Percentiles rank a stretch among this genome's conserved stretches.
These are phyloP conservation scores for Protonemura montana DNA, from an alignment of 2,888 invertebrate genomes.

Conservation along the genomic window DNA sequence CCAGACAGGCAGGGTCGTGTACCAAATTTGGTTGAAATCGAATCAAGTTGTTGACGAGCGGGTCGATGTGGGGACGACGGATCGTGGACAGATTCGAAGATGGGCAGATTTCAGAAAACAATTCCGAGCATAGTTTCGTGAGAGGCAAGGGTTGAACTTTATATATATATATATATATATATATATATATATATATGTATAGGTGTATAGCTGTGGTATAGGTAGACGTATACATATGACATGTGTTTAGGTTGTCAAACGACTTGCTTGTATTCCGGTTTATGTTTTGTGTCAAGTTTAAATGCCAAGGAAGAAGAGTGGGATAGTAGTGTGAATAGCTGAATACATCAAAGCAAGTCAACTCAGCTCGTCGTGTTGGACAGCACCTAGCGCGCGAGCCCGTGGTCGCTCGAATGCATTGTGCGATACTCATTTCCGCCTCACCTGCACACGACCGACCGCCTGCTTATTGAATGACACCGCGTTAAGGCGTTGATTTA, in stretches of 20 bases:
- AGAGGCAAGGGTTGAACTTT: conserved; percentile 16
- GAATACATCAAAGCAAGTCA: background rate
- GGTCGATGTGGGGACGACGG: conserved; percentile 20
- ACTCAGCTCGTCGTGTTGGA: background rate
- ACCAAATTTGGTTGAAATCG: conserved; percentile 36
- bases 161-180: background rate
- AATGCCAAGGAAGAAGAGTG: background rate
- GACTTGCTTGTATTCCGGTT: conserved; percentile 26
- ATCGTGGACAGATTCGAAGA: conserved; percentile 30
- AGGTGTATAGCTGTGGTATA: too few species aligned
- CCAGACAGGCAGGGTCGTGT: conserved; percentile 19
- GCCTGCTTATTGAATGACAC: background rate
- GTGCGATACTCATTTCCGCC: background rate
- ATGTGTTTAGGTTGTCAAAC: conserved; percentile 18
- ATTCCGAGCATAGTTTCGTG: conserved; percentile 24
- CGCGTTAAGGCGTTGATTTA: background rate
- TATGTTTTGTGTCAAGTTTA: background rate
- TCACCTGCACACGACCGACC: background rate
- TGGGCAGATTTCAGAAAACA: conserved; percentile 19
- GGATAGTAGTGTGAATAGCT: background rate
- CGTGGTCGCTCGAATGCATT: background rate
- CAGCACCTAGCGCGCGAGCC: background rate
- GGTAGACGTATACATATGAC: background rate
- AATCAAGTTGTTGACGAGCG: conserved; percentile 39
- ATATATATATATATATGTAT: too few species aligned